Evolutionary conservation across 2,113 vertebrate genomes (phyloP).

Genomic region (Gadus chalcogrammus): DNA sequence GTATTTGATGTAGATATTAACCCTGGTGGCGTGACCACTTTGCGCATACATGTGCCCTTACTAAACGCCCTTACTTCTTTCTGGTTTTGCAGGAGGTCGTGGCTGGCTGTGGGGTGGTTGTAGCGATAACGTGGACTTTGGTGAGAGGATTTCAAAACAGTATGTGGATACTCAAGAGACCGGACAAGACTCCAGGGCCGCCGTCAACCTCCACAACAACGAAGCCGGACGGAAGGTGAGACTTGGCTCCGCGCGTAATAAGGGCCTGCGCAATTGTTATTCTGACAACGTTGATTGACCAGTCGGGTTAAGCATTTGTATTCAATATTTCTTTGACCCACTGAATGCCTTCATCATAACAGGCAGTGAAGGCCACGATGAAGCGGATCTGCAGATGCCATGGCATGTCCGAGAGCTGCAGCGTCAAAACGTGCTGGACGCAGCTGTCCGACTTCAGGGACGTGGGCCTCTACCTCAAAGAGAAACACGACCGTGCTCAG

Average conservation of each 20-base stretch:
- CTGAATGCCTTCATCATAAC: neutral
- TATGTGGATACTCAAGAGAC: constrained; percentile 93
- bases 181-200: constrained; percentile 86
- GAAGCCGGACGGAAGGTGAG: constrained; percentile 86
- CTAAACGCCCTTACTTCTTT: neutral
- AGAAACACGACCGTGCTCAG: constrained; percentile 84
- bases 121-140: constrained; percentile 93
- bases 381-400: constrained; percentile 92
- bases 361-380: constrained; percentile 91
- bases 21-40: too few species aligned
- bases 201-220: constrained; percentile 97
- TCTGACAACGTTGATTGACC: neutral
- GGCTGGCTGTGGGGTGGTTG: constrained; percentile 98
- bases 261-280: too few species aligned
- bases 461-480: constrained; percentile 86
- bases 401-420: constrained; percentile 96
- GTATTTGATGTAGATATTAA: neutral
- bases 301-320: neutral
- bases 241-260: constrained; percentile 8
- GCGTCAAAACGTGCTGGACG: constrained; percentile 93
- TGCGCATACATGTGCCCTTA: neutral
- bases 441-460: constrained; percentile 90
- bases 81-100: constrained; percentile 77
- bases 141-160: constrained; percentile 91
- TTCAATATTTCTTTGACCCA: too few species aligned